Evolutionary conservation across 1,140 invertebrate species (phyloP).

Genomic region (Saccostrea glomerata): DNA sequence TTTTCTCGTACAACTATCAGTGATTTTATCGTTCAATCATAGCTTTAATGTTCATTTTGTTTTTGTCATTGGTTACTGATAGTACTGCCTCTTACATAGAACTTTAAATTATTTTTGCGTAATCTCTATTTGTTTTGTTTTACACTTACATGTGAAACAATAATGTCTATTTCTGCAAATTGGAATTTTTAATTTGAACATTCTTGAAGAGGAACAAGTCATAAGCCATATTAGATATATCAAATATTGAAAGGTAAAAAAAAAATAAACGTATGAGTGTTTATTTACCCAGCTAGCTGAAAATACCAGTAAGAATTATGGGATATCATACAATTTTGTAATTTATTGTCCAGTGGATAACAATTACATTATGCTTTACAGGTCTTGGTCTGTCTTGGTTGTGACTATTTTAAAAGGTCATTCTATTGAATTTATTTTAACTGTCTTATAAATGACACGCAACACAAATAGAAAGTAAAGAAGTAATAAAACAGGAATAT

Average conservation of each 20-base stretch:
- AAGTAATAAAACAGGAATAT: background rate
- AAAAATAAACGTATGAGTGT: too few species aligned
- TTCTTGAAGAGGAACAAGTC: too few species aligned
- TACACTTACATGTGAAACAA: background rate
- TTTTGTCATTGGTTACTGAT: conserved; percentile 11
- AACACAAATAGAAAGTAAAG: background rate
- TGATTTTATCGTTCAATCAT: conserved; percentile 9
- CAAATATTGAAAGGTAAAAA: too few species aligned
- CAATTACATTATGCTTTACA: too few species aligned
- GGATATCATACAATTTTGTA: too few species aligned
- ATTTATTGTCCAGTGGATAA: too few species aligned
- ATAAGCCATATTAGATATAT: too few species aligned
- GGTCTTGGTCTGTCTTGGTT: background rate
- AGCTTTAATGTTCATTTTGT: conserved; percentile 31
- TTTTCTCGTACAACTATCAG: background rate
- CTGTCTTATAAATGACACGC: background rate
- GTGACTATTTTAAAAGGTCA: background rate
- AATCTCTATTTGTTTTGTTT: background rate
- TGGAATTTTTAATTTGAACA: background rate
- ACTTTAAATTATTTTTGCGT: background rate
- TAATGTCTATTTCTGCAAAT: background rate
- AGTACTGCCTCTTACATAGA: background rate
- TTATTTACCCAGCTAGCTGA: too few species aligned
- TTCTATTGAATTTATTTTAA: background rate
- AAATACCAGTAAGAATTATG: too few species aligned